Evolutionary conservation across 2,888 invertebrate species (phyloP).

Genomic region (Cephus runcator): DNA sequence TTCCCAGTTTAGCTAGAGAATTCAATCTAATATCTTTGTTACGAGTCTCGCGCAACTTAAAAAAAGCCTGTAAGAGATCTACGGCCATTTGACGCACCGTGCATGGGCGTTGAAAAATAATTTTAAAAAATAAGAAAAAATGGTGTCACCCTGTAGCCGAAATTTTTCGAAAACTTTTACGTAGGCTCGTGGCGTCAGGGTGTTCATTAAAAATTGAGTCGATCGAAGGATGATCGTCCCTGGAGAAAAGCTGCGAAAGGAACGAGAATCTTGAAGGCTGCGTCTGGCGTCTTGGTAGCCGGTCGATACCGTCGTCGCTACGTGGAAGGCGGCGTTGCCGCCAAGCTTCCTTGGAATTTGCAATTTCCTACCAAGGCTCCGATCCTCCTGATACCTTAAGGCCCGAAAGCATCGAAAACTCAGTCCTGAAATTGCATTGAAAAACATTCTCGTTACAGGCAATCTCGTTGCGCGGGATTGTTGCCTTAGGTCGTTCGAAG

Average conservation of each 20-base stretch:
- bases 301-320: conserved; percentile 53
- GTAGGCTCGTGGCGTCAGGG: neutral
- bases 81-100: neutral
- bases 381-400: neutral
- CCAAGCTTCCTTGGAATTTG: conserved; percentile 45
- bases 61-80: neutral
- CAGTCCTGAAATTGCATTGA: neutral
- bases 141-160: neutral
- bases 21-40: neutral
- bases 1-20: neutral
- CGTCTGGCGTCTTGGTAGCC: conserved; percentile 52
- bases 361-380: conserved; percentile 40
- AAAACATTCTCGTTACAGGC: neutral
- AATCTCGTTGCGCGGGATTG: neutral
- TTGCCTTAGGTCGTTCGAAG: neutral
- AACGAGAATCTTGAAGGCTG: conserved; percentile 38
- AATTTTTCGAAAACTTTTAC: neutral
- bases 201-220: neutral
- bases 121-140: neutral
- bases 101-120: neutral
- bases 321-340: conserved; percentile 53
- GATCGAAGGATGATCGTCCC: neutral
- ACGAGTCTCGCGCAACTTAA: neutral
- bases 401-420: neutral
- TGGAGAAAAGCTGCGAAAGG: neutral